Conservation (phyloP, 2,113 vertebrate species). For the Vulpes ferrilata region DNA sequence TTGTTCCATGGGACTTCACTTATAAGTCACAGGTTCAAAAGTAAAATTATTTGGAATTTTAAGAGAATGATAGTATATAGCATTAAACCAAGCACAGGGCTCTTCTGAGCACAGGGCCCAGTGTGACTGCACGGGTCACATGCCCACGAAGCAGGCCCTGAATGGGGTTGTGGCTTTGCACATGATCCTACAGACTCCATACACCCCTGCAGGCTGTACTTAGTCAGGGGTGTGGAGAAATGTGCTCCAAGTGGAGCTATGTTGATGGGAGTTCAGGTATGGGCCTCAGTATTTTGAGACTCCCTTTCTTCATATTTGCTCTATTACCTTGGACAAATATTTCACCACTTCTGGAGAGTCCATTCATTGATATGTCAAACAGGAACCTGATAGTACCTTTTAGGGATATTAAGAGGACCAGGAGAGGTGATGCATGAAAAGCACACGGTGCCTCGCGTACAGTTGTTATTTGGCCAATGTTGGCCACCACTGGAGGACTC, state of each 20-base stretch:
- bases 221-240: fast-evolving
- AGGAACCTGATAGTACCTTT: not conserved
- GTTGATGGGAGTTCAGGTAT: not conserved
- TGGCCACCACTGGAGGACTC: not conserved
- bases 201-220: not conserved
- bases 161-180: not conserved
- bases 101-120: not conserved
- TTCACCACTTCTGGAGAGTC: not conserved
- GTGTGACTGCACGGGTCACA: not conserved
- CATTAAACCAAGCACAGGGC: not conserved
- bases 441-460: not conserved
- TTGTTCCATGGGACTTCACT: not conserved
- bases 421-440: not conserved
- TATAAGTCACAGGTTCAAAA: not conserved
- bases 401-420: not conserved
- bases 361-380: not conserved
- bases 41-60: not conserved
- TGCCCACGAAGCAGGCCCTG: not conserved
- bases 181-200: no score
- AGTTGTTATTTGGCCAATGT: no score
- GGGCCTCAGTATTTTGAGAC: not conserved
- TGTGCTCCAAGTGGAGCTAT: not conserved
- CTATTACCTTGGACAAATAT: not conserved
- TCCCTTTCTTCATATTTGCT: not conserved
- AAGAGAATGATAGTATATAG: not conserved